Percentiles rank a stretch among this genome's conserved stretches.
Conservation (phyloP, 2,113 vertebrate genomes). For the Perognathus longimembris region DNA sequence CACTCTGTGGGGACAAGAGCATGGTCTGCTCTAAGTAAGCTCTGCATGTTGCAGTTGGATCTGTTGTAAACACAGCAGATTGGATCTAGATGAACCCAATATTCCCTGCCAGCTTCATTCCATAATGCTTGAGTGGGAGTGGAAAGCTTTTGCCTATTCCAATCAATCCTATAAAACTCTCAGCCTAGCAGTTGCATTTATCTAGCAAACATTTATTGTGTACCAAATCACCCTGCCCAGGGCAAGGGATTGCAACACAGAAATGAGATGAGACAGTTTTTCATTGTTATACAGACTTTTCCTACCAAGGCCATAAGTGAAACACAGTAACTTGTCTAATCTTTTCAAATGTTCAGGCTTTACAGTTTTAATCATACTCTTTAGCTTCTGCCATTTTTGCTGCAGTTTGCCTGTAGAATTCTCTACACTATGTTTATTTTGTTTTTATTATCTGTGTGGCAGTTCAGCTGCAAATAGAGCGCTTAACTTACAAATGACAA, state of each 20-base stretch:
- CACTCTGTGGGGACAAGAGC: neutral
- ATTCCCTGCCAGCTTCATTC: neutral
- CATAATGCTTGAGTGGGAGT: neutral
- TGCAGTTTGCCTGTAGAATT: neutral
- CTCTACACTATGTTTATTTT: neutral
- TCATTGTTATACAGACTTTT: neutral
- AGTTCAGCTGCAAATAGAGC: neutral
- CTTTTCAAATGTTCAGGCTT: neutral
- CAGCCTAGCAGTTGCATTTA: neutral
- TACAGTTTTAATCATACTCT: neutral
- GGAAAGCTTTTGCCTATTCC: neutral
- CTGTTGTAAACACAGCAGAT: neutral
- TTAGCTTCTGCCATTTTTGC: neutral
- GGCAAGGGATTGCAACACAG: neutral
- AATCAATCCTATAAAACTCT: neutral
- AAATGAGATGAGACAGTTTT: neutral
- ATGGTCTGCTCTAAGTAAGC: neutral
- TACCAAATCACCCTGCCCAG: neutral
- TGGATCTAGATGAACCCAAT: neutral
- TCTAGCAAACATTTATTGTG: neutral
- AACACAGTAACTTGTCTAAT: neutral
- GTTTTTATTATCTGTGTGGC: conserved; percentile 39
- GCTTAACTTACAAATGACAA: conserved; percentile 31
- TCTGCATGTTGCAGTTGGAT: neutral
- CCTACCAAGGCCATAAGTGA: neutral